A percentile compares a stretch with the other conserved stretches of the same genome.
These are phyloP conservation scores for Tiliqua scincoides DNA, from an alignment of 2,113 vertebrate genomes.

Conservation along the genomic window DNA sequence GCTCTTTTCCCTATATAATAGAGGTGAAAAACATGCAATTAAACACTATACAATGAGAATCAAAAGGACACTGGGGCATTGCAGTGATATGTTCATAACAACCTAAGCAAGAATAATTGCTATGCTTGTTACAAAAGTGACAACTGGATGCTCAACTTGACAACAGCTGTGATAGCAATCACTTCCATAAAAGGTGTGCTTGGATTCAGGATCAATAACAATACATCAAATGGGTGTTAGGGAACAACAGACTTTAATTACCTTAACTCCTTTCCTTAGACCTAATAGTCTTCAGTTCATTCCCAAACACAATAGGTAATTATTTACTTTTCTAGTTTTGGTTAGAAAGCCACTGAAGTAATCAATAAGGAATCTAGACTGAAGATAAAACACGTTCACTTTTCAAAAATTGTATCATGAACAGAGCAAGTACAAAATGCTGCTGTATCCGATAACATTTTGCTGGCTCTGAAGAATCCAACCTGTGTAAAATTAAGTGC, in stretches of 20 bases:
- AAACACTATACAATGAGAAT: background rate
- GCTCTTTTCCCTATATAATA: background rate
- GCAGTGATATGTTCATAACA: background rate
- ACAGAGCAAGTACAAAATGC: constrained; percentile 30
- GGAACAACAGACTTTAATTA: constrained; percentile 23
- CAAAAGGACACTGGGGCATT: background rate
- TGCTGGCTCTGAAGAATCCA: constrained; percentile 37
- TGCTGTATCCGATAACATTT: constrained; percentile 45
- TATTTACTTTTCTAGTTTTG: constrained; percentile 49
- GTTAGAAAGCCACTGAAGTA: constrained; percentile 43
- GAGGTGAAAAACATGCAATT: background rate
- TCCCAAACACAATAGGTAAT: constrained; percentile 43
- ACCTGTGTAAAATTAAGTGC: constrained; percentile 37
- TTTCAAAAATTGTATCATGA: constrained; percentile 52
- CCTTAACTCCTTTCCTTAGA: constrained; percentile 40
- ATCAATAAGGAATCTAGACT: constrained; percentile 31
- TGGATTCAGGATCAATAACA: constrained; percentile 1
- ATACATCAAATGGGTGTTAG: constrained; percentile 16
- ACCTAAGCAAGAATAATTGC: constrained; percentile 36
- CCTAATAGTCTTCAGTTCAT: constrained; percentile 42
- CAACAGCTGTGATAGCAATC: constrained; percentile 8
- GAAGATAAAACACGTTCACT: constrained; percentile 40
- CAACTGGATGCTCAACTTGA: constrained; percentile 6
- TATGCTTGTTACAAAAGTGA: constrained; percentile 40
- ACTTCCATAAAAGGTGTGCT: background rate